Evolutionary conservation across 2,888 invertebrate genomes (phyloP).

Genomic region (Thysanoteuthis rhombus): DNA sequence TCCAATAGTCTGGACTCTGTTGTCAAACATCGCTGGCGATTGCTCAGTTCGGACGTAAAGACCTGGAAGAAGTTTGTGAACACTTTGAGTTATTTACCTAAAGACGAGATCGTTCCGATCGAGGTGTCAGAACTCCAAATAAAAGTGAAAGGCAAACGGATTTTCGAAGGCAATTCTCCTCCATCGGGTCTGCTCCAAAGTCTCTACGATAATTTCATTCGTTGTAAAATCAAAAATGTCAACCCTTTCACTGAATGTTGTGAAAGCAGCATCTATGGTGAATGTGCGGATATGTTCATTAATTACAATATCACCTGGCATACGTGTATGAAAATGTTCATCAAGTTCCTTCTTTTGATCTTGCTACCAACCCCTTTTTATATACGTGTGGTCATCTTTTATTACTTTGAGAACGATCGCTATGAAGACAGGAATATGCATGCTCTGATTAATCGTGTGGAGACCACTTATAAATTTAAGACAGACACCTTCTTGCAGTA

Average conservation of each 20-base stretch:
- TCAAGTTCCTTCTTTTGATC: conserved; percentile 54
- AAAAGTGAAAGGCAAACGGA: conserved; percentile 58
- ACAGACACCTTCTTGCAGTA: conserved; percentile 60
- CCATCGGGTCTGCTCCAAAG: conserved; percentile 59
- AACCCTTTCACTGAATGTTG: conserved; percentile 63
- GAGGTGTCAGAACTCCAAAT: conserved; percentile 53
- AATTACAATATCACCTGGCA: conserved; percentile 55
- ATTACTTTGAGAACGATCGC: conserved; percentile 60
- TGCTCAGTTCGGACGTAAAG: conserved; percentile 51
- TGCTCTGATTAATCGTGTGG: conserved; percentile 43
- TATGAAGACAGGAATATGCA: conserved; percentile 46
- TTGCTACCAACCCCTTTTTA: conserved; percentile 62
- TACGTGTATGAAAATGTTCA: conserved; percentile 47
- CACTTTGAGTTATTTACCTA: conserved; percentile 45
- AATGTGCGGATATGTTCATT: conserved; percentile 45
- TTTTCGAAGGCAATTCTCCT: conserved; percentile 59
- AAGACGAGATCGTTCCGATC: conserved; percentile 51
- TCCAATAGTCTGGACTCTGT: conserved; percentile 52
- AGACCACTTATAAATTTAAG: conserved; percentile 50
- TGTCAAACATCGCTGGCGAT: conserved; percentile 49
- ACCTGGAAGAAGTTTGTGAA: conserved; percentile 53
- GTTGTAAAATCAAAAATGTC: conserved; percentile 60
- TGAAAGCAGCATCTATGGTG: conserved; percentile 55
- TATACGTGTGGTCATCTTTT: conserved; percentile 58
- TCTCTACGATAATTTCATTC: conserved; percentile 56